Evolutionary conservation across 2,888 invertebrate genomes (phyloP).

Genomic region (Drosophila stalkeri): DNA sequence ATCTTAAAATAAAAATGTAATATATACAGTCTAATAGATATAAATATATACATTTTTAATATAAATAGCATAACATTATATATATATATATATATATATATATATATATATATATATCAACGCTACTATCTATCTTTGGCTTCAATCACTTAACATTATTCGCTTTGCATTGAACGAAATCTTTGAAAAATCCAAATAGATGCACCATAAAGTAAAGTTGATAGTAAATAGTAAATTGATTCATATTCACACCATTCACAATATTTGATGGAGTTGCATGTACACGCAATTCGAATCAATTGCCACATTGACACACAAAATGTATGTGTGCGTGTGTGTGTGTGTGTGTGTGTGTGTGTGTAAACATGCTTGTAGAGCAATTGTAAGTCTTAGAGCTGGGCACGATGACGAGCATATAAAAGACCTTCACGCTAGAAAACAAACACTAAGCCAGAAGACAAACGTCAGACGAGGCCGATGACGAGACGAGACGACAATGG

Average conservation of each 20-base stretch:
- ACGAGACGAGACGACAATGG: conserved; percentile 51
- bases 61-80: not conserved
- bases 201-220: not conserved
- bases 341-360: conserved; percentile 4
- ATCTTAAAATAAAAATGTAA: too few relatives aligned
- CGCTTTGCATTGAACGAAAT: not conserved
- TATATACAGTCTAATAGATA: too few relatives aligned
- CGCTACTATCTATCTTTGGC: not conserved
- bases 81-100: not conserved
- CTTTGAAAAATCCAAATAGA: not conserved
- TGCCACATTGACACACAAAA: conserved; percentile 74
- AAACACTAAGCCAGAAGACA: conserved; percentile 56
- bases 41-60: too few relatives aligned
- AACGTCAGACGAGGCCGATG: conserved; percentile 43
- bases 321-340: conserved; percentile 15
- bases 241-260: conserved; percentile 53
- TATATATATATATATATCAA: not conserved
- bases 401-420: conserved; percentile 59
- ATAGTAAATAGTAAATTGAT: conserved; percentile 26
- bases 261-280: conserved; percentile 58
- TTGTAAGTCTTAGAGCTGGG: conserved; percentile 23
- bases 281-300: conserved; percentile 74
- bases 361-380: conserved; percentile 28
- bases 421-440: conserved; percentile 71
- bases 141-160: not conserved